A percentile compares a stretch with the other conserved stretches of the same genome.
These are phyloP conservation scores for Pachypsylla venusta DNA, from an alignment of 1,140 invertebrate species.

Conservation along the genomic window DNA sequence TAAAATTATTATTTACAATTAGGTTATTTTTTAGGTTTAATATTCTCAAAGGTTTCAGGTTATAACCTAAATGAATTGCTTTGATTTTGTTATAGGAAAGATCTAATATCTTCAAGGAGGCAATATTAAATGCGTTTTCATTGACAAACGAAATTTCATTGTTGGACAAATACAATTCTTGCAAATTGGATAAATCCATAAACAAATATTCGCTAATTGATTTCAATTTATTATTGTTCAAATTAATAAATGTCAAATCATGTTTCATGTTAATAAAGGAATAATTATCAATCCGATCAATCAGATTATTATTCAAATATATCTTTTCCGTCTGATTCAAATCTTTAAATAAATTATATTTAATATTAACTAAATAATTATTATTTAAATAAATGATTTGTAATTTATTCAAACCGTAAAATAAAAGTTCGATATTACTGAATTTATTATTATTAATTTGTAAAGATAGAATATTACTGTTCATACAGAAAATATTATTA, in stretches of 20 bases:
- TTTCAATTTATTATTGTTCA: conserved; percentile 55
- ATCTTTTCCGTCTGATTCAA: conserved; percentile 55
- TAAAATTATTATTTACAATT: conserved; percentile 30
- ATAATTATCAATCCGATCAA: neutral
- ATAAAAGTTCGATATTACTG: neutral
- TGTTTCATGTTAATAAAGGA: conserved; percentile 6
- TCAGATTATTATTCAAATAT: conserved; percentile 63
- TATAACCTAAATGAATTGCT: conserved; percentile 37
- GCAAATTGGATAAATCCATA: conserved; percentile 47
- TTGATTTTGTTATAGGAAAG: conserved; percentile 43
- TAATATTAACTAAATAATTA: neutral
- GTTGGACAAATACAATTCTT: conserved; percentile 44
- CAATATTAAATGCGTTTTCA: conserved; percentile 2
- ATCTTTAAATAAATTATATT: conserved; percentile 48
- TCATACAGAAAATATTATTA: conserved; percentile 2
- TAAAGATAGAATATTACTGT: conserved; percentile 4
- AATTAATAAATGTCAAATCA: conserved; percentile 40
- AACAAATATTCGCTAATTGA: conserved; percentile 46
- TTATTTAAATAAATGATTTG: conserved; percentile 4
- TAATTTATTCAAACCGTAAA: conserved; percentile 6
- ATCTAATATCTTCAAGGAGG: conserved; percentile 39
- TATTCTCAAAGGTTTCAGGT: conserved; percentile 44
- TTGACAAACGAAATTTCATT: conserved; percentile 38
- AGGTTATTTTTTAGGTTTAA: conserved; percentile 33
- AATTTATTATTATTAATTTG: conserved; percentile 4